A percentile compares a stretch with the other conserved stretches of the same genome.
phyloP scores from a whole-genome alignment of 2,888 invertebrate species.

The Nebria brevicollis region DNA sequence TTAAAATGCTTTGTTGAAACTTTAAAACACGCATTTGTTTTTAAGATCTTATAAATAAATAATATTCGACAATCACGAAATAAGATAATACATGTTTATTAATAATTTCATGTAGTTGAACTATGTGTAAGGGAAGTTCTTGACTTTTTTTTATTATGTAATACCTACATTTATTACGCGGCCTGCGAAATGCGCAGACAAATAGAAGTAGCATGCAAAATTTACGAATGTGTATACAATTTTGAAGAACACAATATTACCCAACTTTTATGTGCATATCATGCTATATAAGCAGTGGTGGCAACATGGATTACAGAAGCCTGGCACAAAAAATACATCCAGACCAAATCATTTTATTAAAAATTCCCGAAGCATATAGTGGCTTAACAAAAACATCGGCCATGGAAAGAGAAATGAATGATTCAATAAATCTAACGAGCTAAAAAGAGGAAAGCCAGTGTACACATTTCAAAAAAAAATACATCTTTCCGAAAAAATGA shows the following conservation, averaged over 20 bases:
- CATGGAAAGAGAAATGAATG: neutral
- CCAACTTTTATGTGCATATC: neutral
- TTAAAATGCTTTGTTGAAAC: too few relatives aligned
- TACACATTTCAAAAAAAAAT: constrained; percentile 30
- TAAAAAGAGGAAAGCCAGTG: neutral
- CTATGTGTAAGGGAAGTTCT: too few relatives aligned
- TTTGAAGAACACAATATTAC: neutral
- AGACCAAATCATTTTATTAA: constrained; percentile 36
- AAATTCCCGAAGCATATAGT: neutral
- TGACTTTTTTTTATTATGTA: too few relatives aligned
- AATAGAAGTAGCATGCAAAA: too few relatives aligned
- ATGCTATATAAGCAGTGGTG: neutral
- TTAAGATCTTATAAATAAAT: too few relatives aligned
- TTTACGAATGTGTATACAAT: too few relatives aligned
- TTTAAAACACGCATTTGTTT: too few relatives aligned
- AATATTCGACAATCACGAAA: too few relatives aligned
- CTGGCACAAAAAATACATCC: neutral
- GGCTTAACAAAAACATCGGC: neutral
- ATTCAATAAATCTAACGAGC: neutral
- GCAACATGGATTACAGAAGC: neutral
- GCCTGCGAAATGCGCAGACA: too few relatives aligned
- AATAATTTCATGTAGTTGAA: too few relatives aligned
- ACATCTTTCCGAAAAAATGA: constrained; percentile 33
- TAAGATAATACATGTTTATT: too few relatives aligned
- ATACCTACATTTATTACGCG: too few relatives aligned